These are phyloP conservation scores for Netelia virgata DNA, from an alignment of 2,888 invertebrate species.

Conservation along the genomic window DNA sequence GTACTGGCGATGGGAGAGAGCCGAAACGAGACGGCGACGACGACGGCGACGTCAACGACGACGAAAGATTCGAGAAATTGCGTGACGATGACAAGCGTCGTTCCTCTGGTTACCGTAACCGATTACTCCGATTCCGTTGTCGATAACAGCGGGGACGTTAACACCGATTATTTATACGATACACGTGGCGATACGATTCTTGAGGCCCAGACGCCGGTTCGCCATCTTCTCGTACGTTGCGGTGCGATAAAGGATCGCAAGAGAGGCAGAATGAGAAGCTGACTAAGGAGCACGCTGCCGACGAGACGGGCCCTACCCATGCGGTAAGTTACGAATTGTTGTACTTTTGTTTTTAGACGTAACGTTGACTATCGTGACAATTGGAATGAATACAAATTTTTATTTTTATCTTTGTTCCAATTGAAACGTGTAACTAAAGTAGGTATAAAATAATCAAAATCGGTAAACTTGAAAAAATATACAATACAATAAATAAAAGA, in stretches of 20 bases:
- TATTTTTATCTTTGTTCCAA: not conserved
- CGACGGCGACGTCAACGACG: not conserved
- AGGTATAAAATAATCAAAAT: too few species aligned
- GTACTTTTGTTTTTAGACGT: not conserved
- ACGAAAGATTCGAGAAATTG: constrained; percentile 36
- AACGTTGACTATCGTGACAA: not conserved
- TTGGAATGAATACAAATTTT: not conserved
- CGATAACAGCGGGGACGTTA: not conserved
- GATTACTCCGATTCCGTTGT: constrained; percentile 39
- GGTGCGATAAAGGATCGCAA: constrained; percentile 71
- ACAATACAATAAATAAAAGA: too few species aligned
- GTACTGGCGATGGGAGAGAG: constrained; percentile 46
- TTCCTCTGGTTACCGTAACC: constrained; percentile 46
- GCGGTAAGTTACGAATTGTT: constrained; percentile 72
- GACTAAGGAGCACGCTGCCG: constrained; percentile 71
- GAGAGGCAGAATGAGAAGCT: constrained; percentile 75
- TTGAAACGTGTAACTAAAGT: too few species aligned
- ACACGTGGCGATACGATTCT: constrained; percentile 6
- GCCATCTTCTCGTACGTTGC: constrained; percentile 61
- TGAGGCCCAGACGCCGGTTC: constrained; percentile 32
- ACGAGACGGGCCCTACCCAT: constrained; percentile 70
- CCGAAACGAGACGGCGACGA: constrained; percentile 31
- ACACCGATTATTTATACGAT: constrained; percentile 32
- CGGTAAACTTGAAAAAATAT: too few species aligned
- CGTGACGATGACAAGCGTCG: not conserved